Base-by-base conservation (phyloP, 2,797 vertebrate species). In the Benthosema pterotum region DNA sequence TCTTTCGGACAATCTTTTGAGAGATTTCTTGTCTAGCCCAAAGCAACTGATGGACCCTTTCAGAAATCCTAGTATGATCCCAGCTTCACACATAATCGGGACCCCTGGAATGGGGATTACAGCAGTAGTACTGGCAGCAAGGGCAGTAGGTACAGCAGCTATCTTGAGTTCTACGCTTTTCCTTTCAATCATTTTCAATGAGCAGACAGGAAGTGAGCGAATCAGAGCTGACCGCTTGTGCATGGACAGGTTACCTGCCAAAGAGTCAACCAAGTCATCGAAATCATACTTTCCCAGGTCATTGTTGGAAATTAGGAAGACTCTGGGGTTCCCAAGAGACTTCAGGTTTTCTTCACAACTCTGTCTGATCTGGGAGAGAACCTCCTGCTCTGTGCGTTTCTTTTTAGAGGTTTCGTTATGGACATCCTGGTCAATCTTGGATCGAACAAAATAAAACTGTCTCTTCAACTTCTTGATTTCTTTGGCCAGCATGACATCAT, bases 341-440 rank as follows among this genome's bases (percentile, higher is more conserved):
- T n/a, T n/a, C n/a, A n/a, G n/a, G n/a, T n/a, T n/a, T n/a, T n/a
- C n/a, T n/a, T n/a, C n/a, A n/a, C n/a, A n/a, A n/a, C n/a, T n/a
- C n/a, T n/a, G n/a, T n/a, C n/a, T n/a, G n/a, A n/a, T n/a, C n/a
- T 63, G 47, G 22, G 7, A n/a, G 45, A 79, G 67, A 15, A 71
- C 17, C 0, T 54, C n/a, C 15, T 63, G 42, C 32, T 71, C 45
- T 32, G 77, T 75, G 57, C 84, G 89, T 72, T 22, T 43, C n/a
- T 58, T 64, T 47, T 57, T 80, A n/a, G 45, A 53, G 9, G 67
- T 19, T 25, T 72, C 70, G 18, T 71, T 59, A 14, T 57, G 63
- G 7, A 85, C 32, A 1, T 77, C 70, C 0, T 65, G 57, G 49
- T 79, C 77, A n/a, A 79, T 63, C 50, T 75, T 79, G 9, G 72